phyloP scores from a whole-genome alignment of 2,113 vertebrate species.

The Tinamus guttatus region DNA sequence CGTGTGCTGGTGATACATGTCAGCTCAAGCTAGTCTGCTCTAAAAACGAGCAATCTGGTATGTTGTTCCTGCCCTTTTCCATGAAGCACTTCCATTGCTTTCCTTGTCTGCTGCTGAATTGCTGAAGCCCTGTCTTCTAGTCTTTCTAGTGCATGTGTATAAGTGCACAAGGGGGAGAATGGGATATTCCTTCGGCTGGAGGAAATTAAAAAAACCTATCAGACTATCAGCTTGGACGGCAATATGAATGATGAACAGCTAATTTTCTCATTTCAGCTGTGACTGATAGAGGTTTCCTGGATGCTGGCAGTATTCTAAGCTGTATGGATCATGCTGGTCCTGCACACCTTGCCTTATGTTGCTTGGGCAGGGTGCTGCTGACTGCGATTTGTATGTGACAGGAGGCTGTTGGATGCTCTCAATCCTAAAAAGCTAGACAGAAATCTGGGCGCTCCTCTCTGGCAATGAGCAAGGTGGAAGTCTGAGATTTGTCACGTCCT shows the following conservation, averaged over 20 bases:
- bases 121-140: neutral
- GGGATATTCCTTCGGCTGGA: neutral
- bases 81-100: neutral
- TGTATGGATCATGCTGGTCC: neutral
- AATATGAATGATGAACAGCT: neutral
- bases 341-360: neutral
- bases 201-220: neutral
- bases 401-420: rapidly evolving
- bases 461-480: neutral
- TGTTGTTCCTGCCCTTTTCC: neutral
- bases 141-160: neutral
- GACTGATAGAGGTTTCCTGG: neutral
- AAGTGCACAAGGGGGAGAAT: neutral
- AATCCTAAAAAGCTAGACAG: neutral
- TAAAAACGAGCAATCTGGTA: neutral
- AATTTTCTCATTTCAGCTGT: neutral
- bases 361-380: neutral
- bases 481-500: neutral
- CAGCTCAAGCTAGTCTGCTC: neutral
- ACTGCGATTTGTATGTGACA: neutral
- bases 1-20: neutral
- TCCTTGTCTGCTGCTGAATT: neutral
- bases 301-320: neutral
- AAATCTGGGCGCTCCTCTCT: neutral
- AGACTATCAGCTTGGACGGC: neutral